Evolutionary conservation across 2,113 vertebrate species (phyloP).

Genomic region (Tympanuchus pallidicinctus): DNA sequence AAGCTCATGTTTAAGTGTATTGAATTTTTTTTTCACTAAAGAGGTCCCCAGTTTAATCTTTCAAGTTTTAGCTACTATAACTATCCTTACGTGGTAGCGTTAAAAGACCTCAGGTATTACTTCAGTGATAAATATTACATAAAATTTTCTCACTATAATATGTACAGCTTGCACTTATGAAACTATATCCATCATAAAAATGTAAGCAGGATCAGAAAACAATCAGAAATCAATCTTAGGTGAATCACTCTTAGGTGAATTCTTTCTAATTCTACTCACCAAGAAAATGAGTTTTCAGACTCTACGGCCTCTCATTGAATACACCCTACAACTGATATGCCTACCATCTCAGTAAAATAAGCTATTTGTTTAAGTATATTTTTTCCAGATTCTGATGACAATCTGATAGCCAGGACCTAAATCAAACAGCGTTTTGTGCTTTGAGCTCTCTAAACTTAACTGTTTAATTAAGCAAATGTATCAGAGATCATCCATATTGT

Average conservation of each 20-base stretch:
- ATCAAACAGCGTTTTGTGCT: background rate
- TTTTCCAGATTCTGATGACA: background rate
- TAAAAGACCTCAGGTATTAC: background rate
- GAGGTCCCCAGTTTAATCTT: background rate
- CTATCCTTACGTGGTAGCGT: background rate
- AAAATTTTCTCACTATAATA: background rate
- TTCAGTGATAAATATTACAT: background rate
- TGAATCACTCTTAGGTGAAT: background rate
- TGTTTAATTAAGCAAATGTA: constrained; percentile 18
- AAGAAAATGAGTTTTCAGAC: constrained; percentile 25
- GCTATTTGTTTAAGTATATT: constrained; percentile 5
- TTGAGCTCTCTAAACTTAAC: background rate
- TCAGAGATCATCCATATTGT: background rate
- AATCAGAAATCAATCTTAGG: background rate
- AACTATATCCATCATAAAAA: background rate
- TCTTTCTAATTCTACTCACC: background rate
- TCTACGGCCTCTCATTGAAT: background rate
- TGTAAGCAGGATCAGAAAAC: background rate
- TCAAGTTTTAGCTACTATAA: background rate
- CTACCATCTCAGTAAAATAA: background rate
- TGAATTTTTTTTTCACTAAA: background rate
- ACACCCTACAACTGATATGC: background rate
- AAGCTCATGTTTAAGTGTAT: background rate
- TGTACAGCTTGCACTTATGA: background rate
- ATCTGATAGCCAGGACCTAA: background rate